Evolutionary conservation across 2,888 invertebrate species (phyloP).

Genomic region (Tachina fera): DNA sequence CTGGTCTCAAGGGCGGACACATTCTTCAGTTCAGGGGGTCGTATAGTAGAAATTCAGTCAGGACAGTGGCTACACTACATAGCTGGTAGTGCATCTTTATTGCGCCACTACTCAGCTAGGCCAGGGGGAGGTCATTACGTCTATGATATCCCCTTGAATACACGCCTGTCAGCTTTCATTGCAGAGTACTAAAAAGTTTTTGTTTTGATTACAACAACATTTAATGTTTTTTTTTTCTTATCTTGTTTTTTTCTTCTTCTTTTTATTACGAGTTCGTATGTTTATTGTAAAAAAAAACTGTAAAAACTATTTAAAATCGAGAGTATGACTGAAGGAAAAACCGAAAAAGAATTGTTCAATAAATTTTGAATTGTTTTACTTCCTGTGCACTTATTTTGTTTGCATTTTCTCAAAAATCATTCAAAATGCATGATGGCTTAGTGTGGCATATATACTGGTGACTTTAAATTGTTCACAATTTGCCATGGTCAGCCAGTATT

Average conservation of each 20-base stretch:
- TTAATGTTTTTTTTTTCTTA: slow-evolving; percentile 24
- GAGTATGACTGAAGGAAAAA: slow-evolving; percentile 44
- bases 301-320: slow-evolving; percentile 46
- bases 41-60: too few relatives aligned
- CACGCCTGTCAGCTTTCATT: not conserved
- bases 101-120: too few relatives aligned
- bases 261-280: too few relatives aligned
- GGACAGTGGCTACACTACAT: too few relatives aligned
- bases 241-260: too few relatives aligned
- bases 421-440: slow-evolving; percentile 22
- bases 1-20: not conserved
- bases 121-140: too few relatives aligned
- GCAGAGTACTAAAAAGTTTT: slow-evolving; percentile 19
- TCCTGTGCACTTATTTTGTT: slow-evolving; percentile 51
- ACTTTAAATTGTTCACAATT: slow-evolving; percentile 42
- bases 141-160: too few relatives aligned
- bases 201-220: slow-evolving; percentile 56
- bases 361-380: slow-evolving; percentile 60
- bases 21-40: too few relatives aligned
- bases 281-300: slow-evolving; percentile 19
- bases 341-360: slow-evolving; percentile 59
- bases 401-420: not conserved
- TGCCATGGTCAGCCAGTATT: slow-evolving; percentile 18
- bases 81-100: too few relatives aligned
- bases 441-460: slow-evolving; percentile 25